Conservation (phyloP, 2,888 invertebrate genomes). For the Synanthedon tipuliformis region DNA sequence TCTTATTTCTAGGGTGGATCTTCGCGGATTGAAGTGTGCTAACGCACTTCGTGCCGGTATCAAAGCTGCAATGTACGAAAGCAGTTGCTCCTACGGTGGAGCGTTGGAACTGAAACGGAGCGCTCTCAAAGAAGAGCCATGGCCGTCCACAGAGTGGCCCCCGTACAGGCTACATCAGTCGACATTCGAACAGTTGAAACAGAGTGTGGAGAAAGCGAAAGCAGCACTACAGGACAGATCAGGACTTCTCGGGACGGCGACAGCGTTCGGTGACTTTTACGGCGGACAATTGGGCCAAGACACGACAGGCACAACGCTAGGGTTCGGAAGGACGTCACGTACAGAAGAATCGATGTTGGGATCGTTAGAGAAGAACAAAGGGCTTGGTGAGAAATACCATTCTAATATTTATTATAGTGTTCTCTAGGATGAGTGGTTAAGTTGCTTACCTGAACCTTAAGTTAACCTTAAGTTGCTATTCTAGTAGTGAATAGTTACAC, state of each 20-base stretch:
- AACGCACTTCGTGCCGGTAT: slow-evolving; percentile 45
- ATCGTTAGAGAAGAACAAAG: slow-evolving; percentile 54
- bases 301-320: slow-evolving; percentile 36
- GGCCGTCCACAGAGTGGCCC: slow-evolving; percentile 78
- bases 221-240: slow-evolving; percentile 83
- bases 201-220: slow-evolving; percentile 91
- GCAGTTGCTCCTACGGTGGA: slow-evolving; percentile 91
- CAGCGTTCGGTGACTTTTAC: slow-evolving; percentile 78
- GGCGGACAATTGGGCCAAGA: slow-evolving; percentile 64
- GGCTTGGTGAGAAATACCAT: slow-evolving; percentile 38
- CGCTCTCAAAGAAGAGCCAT: slow-evolving; percentile 67
- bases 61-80: slow-evolving; percentile 85
- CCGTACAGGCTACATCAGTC: slow-evolving; percentile 86
- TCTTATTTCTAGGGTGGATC: slow-evolving; percentile 37
- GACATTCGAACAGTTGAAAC: slow-evolving; percentile 90
- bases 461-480: no score
- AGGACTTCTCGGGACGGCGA: slow-evolving; percentile 76
- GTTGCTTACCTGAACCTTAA: no score
- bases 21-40: slow-evolving; percentile 54
- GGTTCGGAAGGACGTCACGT: slow-evolving; percentile 45
- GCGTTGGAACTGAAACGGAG: slow-evolving; percentile 82
- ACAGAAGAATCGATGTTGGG: slow-evolving; percentile 58
- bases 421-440: no score
- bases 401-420: neutral
- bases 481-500: no score